Evolutionary conservation across 2,888 invertebrate genomes (phyloP).

Genomic region (Drosophila mimetica): DNA sequence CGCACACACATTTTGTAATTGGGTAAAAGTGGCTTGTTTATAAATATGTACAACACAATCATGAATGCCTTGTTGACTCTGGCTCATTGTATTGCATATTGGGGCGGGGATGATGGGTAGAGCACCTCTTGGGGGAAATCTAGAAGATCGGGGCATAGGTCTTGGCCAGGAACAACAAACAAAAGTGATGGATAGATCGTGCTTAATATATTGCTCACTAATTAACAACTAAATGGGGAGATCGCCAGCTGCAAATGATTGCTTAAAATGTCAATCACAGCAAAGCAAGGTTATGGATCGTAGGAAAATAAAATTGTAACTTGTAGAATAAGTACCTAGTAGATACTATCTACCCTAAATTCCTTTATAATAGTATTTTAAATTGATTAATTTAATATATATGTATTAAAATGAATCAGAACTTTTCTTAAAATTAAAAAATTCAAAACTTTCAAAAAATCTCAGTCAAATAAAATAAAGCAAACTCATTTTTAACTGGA

Average conservation of each 20-base stretch:
- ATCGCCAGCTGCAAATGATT: not conserved
- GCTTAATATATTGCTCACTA: not conserved
- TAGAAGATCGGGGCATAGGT: not conserved
- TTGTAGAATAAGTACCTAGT: too few relatives aligned
- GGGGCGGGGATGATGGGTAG: not conserved
- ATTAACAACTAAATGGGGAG: constrained; percentile 1
- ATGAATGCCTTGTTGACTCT: constrained; percentile 42
- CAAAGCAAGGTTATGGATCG: not conserved
- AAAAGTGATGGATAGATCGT: not conserved
- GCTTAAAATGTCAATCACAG: not conserved
- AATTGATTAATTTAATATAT: too few relatives aligned
- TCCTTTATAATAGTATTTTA: too few relatives aligned
- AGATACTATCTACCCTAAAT: too few relatives aligned
- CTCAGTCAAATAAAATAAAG: not conserved
- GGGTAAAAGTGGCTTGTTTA: constrained; percentile 60
- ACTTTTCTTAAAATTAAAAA: not conserved
- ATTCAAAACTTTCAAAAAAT: not conserved
- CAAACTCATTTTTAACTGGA: not conserved
- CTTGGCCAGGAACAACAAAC: constrained; percentile 1
- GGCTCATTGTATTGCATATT: constrained; percentile 33
- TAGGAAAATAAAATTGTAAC: too few relatives aligned
- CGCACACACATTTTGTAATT: constrained; percentile 49
- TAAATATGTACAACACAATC: constrained; percentile 44
- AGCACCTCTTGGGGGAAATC: not conserved
- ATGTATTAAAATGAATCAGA: not conserved